Conservation (phyloP, 2,888 invertebrate genomes). For the Andrena hattorfiana region DNA sequence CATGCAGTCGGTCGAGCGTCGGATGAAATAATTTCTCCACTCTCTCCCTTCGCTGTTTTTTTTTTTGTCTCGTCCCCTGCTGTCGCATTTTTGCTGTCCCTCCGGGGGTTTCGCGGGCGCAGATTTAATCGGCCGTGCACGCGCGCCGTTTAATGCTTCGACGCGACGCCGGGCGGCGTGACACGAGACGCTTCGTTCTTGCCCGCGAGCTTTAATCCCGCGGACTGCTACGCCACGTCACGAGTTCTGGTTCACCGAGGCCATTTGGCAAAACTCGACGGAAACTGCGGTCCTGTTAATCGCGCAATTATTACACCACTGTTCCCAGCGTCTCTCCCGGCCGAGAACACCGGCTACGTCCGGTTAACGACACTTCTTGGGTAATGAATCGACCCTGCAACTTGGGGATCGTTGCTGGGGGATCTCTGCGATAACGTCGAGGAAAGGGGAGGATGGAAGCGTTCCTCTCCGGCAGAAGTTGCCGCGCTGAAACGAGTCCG, state of each 20-base stretch:
- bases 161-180: background rate
- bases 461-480: too few species aligned
- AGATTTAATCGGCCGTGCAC: conserved; percentile 43
- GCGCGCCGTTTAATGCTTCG: conserved; percentile 26
- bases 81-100: conserved; percentile 1
- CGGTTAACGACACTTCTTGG: conserved; percentile 53
- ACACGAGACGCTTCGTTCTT: conserved; percentile 32
- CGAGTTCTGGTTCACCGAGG: conserved; percentile 28
- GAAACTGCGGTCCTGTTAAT: conserved; percentile 54
- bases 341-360: conserved; percentile 22
- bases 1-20: conserved; percentile 45
- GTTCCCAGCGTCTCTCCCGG: conserved; percentile 1
- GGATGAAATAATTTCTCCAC: conserved; percentile 37
- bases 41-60: background rate
- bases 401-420: conserved; percentile 8
- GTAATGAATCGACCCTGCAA: conserved; percentile 39
- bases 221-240: conserved; percentile 11
- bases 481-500: too few species aligned
- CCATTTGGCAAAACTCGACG: conserved; percentile 50
- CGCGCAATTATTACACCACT: conserved; percentile 52
- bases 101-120: background rate
- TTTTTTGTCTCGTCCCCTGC: background rate
- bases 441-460: background rate
- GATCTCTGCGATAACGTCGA: background rate
- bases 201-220: conserved; percentile 49